These are phyloP conservation scores for Champsocephalus gunnari DNA, from an alignment of 2,797 vertebrate genomes.

Conservation along the genomic window DNA sequence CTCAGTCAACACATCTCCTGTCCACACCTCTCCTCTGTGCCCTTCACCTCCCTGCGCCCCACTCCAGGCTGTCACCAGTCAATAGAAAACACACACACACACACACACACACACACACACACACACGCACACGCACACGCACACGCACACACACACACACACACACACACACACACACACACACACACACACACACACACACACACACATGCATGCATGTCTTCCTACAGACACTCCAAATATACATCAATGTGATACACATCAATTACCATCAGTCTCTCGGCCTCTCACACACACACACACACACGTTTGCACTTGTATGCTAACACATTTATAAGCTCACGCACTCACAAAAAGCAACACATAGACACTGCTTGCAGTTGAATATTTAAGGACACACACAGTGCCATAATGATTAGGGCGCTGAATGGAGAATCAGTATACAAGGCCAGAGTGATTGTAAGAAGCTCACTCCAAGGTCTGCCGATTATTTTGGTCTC, in stretches of 20 bases:
- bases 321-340: constrained; percentile 22
- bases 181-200: constrained; percentile 13
- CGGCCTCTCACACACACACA: constrained; percentile 3
- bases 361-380: constrained; percentile 58
- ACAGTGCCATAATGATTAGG: constrained; percentile 59
- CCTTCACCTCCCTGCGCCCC: constrained; percentile 63
- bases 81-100: constrained; percentile 33
- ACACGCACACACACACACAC: constrained; percentile 44
- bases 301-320: neutral
- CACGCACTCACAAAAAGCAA: constrained; percentile 23
- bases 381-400: constrained; percentile 71
- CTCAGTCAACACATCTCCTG: constrained; percentile 59
- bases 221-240: no score
- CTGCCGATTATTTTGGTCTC: constrained; percentile 81
- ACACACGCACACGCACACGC: constrained; percentile 32
- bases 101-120: constrained; percentile 16
- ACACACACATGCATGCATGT: constrained; percentile 2
- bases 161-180: constrained; percentile 34
- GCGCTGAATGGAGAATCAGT: constrained; percentile 72
- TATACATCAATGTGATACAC: no score
- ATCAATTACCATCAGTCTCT: no score
- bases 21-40: constrained; percentile 51
- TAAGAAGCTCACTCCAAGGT: constrained; percentile 79
- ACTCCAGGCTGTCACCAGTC: constrained; percentile 64
- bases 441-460: constrained; percentile 78